phyloP scores from a whole-genome alignment of 2,797 vertebrate genomes.

The Coluber constrictor region DNA sequence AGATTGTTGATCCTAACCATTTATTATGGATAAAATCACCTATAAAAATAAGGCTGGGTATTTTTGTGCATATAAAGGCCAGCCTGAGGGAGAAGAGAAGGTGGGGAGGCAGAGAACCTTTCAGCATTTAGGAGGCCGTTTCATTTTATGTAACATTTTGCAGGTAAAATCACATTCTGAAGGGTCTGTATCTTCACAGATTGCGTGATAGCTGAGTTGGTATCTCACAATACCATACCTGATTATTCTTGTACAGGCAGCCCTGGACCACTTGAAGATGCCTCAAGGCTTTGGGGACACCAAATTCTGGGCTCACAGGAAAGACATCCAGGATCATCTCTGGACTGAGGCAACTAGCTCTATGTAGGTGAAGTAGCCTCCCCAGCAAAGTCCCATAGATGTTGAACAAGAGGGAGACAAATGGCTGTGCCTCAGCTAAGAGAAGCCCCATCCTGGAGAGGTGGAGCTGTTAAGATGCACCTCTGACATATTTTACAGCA shows the following conservation, averaged over 20 bases:
- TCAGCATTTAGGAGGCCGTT: background rate
- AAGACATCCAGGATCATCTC: background rate
- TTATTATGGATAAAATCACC: background rate
- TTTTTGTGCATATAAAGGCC: background rate
- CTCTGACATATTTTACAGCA: background rate
- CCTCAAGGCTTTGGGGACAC: background rate
- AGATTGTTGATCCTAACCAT: background rate
- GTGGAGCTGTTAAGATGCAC: background rate
- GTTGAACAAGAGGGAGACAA: background rate
- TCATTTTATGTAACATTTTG: background rate
- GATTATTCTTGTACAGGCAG: background rate
- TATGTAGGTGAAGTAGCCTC: background rate
- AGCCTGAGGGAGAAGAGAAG: background rate
- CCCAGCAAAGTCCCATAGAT: background rate
- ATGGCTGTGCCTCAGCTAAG: background rate
- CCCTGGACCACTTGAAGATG: background rate
- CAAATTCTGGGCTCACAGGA: background rate
- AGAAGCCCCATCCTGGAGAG: background rate
- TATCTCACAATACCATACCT: background rate
- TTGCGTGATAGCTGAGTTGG: background rate
- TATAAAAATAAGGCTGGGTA: background rate
- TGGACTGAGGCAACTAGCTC: background rate
- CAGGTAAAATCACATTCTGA: background rate
- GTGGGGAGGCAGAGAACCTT: background rate
- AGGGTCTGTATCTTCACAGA: background rate